Evolutionary conservation across 2,113 vertebrate species (phyloP), one percentile per base, ranked within the genome.

Genomic region (Rostratula benghalensis): DNA sequence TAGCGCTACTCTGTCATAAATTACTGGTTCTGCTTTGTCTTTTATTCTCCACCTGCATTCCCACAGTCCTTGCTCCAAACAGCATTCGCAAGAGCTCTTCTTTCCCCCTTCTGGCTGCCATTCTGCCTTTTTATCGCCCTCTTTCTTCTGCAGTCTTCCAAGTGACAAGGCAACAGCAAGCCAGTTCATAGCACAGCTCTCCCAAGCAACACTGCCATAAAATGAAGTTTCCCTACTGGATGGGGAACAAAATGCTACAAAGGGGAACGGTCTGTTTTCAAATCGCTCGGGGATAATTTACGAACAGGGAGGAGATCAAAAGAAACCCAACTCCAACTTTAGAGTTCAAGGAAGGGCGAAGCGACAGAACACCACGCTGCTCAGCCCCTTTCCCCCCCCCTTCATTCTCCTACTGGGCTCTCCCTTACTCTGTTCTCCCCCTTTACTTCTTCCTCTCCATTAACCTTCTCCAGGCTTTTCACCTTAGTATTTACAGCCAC

Each of bases 41-140:
- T 94, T 93, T 94, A 87, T 93, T 93, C 89, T 93, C 80, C 92
- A 93, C 96, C 90, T 96, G 94, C 93, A 95, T 95, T 95, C 95
- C 91, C 94, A 95, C 93, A 94, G 90, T 69, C 93, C 81, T 79
- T 76, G 48, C 77, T 95, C 75, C 74, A 81, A 93, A 84, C 8
- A 79, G 79, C 56, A 67, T 89, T 93, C 7, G 80, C 83, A 86
- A 94, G 92, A 90, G 81, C 91, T 95, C 95, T 77, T 94, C 91
- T 89, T 94, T 89, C 50, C 64, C 65, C 78, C 69, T 91, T 91
- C 54, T 94, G 95, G 91, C 94, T 96, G 77, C 89, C 70, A 87
- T 91, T 96, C 86, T 76, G 43, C 60, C 71, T 88, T 90, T 96
- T 97, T 94, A 95, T 91, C 71, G 27, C 73, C n/a, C 87, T 78